These are phyloP conservation scores for Eumaeus atala DNA, from an alignment of 1,140 invertebrate species.

Conservation along the genomic window DNA sequence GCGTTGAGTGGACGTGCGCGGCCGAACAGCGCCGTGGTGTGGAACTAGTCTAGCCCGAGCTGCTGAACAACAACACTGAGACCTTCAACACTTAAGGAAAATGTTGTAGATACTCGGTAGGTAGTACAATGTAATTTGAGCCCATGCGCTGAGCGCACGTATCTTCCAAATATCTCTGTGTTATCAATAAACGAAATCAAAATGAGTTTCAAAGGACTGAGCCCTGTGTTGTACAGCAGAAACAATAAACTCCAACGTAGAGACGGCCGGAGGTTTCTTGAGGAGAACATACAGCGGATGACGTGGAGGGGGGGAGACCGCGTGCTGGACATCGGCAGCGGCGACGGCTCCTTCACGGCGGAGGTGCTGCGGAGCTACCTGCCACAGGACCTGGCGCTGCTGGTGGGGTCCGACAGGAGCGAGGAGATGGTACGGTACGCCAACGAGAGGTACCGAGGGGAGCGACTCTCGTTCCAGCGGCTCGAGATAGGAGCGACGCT, in stretches of 20 bases:
- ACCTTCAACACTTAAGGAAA: too few relatives aligned
- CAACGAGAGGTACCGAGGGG: background rate
- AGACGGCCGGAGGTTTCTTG: background rate
- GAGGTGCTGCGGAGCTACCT: background rate
- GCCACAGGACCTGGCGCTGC: background rate
- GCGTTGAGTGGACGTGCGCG: too few relatives aligned
- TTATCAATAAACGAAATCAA: too few relatives aligned
- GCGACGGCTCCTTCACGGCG: background rate
- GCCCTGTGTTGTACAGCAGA: background rate
- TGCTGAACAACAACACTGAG: too few relatives aligned
- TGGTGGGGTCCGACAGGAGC: background rate
- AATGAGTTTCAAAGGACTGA: background rate
- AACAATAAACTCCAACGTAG: background rate
- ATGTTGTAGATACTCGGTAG: too few relatives aligned
- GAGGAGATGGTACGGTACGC: background rate
- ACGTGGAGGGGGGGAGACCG: background rate
- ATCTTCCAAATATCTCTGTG: too few relatives aligned
- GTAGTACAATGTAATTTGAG: too few relatives aligned
- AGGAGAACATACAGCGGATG: background rate
- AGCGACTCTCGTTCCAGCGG: background rate
- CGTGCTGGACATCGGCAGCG: constrained; percentile 4
- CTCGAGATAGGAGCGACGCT: background rate
- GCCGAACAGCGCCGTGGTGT: too few relatives aligned
- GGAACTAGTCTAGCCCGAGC: too few relatives aligned
- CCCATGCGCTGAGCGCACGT: too few relatives aligned